Evolutionary conservation across 2,888 invertebrate genomes (phyloP).

Genomic region (Druceiella hillmani): DNA sequence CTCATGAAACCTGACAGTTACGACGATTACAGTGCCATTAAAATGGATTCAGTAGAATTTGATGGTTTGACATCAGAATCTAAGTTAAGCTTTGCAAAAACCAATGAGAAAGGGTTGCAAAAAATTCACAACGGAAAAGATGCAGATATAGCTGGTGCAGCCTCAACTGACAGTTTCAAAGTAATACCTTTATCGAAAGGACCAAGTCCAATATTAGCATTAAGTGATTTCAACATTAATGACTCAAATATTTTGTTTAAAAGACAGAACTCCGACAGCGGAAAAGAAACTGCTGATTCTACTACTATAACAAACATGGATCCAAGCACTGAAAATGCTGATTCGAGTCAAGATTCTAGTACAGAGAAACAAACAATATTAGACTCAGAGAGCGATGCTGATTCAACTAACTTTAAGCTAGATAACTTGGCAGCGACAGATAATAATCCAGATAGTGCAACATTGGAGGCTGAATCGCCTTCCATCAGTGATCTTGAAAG

Average conservation of each 20-base stretch:
- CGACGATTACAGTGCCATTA: too few relatives aligned
- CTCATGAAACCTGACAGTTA: too few relatives aligned
- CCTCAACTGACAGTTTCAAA: conserved; percentile 34
- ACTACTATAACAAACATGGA: conserved; percentile 26
- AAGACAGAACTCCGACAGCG: conserved; percentile 36
- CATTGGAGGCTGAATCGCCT: conserved; percentile 44
- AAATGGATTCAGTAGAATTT: too few relatives aligned
- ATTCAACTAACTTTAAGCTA: conserved; percentile 22
- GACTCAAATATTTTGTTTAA: conserved; percentile 28
- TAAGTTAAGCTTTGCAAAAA: too few relatives aligned
- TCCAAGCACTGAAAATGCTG: conserved; percentile 23
- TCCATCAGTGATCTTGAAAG: conserved; percentile 65
- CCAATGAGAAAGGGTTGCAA: conserved; percentile 35
- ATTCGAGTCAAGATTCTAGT: conserved; percentile 24
- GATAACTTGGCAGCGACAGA: conserved; percentile 10
- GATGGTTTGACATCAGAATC: too few relatives aligned
- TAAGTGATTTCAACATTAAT: conserved; percentile 27
- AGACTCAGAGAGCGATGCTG: conserved; percentile 28
- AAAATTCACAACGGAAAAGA: conserved; percentile 35
- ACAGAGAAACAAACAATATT: conserved; percentile 25
- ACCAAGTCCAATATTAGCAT: conserved; percentile 32
- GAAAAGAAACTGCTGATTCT: conserved; percentile 25
- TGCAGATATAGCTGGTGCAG: conserved; percentile 27
- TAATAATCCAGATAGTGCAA: conserved; percentile 31
- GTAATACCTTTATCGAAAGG: conserved; percentile 43